phyloP scores from a whole-genome alignment of 2,888 invertebrate genomes.

The Drosophila atripex region DNA sequence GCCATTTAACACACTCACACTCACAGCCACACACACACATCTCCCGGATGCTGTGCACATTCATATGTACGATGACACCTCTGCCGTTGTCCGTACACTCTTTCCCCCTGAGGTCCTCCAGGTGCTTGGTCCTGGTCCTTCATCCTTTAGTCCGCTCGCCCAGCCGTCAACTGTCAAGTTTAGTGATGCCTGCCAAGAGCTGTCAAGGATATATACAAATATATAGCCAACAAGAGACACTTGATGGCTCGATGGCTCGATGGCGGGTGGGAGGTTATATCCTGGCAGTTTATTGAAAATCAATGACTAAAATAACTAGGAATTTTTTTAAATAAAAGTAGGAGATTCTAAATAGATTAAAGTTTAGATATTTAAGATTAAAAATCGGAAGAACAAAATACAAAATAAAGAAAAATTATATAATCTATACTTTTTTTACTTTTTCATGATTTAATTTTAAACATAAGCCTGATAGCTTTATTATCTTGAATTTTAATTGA shows the following conservation, averaged over 20 bases:
- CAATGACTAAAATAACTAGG: constrained; percentile 19
- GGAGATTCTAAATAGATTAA: not conserved
- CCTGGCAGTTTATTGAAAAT: constrained; percentile 33
- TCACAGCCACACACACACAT: constrained; percentile 13
- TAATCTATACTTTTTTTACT: too few species aligned
- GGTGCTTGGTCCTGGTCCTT: too few species aligned
- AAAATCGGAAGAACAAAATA: too few species aligned
- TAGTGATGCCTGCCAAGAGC: constrained; percentile 66
- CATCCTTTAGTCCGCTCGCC: constrained; percentile 30
- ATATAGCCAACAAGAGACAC: constrained; percentile 1
- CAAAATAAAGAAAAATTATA: too few species aligned
- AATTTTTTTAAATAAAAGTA: not conserved
- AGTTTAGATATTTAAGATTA: not conserved
- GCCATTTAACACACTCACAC: constrained; percentile 60
- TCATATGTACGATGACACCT: constrained; percentile 37
- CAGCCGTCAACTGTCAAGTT: constrained; percentile 78
- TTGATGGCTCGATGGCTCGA: not conserved
- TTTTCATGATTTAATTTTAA: too few species aligned
- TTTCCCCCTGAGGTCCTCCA: not conserved
- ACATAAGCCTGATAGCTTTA: too few species aligned
- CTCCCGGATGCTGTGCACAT: constrained; percentile 20
- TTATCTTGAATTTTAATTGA: too few species aligned
- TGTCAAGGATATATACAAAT: constrained; percentile 78
- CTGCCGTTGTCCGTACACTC: not conserved
- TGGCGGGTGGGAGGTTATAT: too few species aligned